Percentiles rank a stretch among this genome's conserved stretches.
Conservation (phyloP, 2,113 vertebrate genomes). For the Saguinus midas region DNA sequence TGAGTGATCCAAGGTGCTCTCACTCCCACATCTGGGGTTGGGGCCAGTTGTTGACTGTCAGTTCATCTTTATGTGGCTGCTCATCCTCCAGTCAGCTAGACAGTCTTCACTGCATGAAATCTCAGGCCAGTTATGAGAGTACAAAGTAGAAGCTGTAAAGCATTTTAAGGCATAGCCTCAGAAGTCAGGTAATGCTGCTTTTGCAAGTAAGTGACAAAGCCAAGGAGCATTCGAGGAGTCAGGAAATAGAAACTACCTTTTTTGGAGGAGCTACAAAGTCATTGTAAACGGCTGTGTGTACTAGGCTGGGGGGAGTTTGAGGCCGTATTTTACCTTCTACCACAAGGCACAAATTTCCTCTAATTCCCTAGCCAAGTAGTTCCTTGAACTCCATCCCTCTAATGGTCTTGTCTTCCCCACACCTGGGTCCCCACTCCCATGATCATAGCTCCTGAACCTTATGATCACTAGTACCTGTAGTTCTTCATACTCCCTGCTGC, state of each 20-base stretch:
- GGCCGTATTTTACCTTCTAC: background rate
- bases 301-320: background rate
- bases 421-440: fast-evolving
- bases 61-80: background rate
- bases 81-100: fast-evolving
- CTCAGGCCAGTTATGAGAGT: background rate
- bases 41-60: background rate
- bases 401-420: background rate
- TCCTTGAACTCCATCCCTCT: background rate
- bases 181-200: background rate
- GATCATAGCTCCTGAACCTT: background rate
- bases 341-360: background rate
- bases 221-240: background rate
- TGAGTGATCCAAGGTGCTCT: background rate
- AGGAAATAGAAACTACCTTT: background rate
- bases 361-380: background rate
- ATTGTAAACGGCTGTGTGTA: background rate
- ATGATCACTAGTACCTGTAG: background rate
- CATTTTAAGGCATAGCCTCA: background rate
- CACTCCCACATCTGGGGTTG: no score
- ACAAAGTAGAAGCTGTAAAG: background rate
- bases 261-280: background rate
- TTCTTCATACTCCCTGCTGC: background rate
- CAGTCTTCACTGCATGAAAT: background rate
- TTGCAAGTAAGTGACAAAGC: background rate